Percentiles rank a stretch among this genome's conserved stretches.
These are phyloP conservation scores for Trachymyrmex septentrionalis DNA, from an alignment of 1,140 invertebrate genomes.

Conservation along the genomic window DNA sequence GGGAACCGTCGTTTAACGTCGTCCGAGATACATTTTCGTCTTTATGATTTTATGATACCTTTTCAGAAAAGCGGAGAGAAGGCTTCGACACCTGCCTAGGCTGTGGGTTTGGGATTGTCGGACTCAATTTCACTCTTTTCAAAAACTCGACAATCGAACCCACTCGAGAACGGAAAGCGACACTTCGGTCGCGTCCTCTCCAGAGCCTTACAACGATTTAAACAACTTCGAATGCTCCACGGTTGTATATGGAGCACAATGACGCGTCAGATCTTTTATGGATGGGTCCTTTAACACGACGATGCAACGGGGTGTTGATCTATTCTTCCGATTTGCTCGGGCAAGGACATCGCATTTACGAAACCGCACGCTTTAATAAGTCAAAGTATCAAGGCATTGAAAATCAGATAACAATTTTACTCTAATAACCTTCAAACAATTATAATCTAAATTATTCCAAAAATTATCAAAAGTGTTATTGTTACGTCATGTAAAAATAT, in stretches of 20 bases:
- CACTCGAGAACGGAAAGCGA: conserved; percentile 84
- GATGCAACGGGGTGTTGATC: conserved; percentile 58
- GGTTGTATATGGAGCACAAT: conserved; percentile 73
- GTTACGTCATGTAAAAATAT: neutral
- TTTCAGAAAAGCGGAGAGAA: conserved; percentile 50
- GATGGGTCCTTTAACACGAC: conserved; percentile 58
- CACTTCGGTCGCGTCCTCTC: conserved; percentile 77
- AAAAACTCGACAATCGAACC: conserved; percentile 81
- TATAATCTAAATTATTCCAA: neutral
- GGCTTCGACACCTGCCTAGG: conserved; percentile 67
- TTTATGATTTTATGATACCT: conserved; percentile 59
- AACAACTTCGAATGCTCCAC: conserved; percentile 82
- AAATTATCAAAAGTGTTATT: neutral
- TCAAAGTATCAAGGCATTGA: neutral
- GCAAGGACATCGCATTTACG: conserved; percentile 43
- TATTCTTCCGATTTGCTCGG: conserved; percentile 61
- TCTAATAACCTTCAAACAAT: neutral
- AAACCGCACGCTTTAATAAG: conserved; percentile 51
- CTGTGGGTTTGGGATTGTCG: conserved; percentile 59
- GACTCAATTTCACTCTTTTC: conserved; percentile 77
- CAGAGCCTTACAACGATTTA: conserved; percentile 84
- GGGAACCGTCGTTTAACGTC: conserved; percentile 41
- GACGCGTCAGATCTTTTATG: conserved; percentile 76
- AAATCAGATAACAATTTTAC: neutral
- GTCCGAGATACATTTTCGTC: conserved; percentile 56